phyloP scores from a whole-genome alignment of 1,140 invertebrate genomes.

The Cyclina sinensis region DNA sequence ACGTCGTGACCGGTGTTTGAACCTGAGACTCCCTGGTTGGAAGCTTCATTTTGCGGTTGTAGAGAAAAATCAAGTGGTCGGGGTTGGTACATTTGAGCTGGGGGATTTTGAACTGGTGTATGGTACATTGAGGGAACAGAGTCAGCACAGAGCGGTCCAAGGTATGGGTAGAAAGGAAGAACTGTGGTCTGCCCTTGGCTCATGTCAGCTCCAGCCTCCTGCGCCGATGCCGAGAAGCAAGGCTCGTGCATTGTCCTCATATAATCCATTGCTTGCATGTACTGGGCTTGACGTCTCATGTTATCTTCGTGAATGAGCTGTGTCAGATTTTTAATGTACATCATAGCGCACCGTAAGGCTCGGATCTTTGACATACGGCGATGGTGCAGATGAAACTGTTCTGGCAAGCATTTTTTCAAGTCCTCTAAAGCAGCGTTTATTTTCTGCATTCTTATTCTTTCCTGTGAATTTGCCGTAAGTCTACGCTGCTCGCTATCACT shows the following conservation, averaged over 20 bases:
- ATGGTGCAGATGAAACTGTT: constrained; percentile 98
- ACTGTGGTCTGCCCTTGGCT: background rate
- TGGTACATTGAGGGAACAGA: background rate
- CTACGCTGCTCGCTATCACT: constrained; percentile 73
- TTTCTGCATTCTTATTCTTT: constrained; percentile 97
- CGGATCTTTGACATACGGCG: constrained; percentile 98
- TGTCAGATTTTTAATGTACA: constrained; percentile 98
- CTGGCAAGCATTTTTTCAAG: constrained; percentile 90
- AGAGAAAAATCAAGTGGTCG: constrained; percentile 33
- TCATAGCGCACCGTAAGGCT: constrained; percentile 97
- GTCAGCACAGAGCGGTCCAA: constrained; percentile 34
- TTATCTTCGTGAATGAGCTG: constrained; percentile 90
- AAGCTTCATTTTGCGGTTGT: background rate
- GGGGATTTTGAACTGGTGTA: constrained; percentile 35
- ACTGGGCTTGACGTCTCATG: constrained; percentile 14
- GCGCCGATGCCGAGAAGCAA: background rate
- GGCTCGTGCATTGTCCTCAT: background rate
- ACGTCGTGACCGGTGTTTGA: background rate
- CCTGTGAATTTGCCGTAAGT: constrained; percentile 85
- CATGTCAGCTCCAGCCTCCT: background rate
- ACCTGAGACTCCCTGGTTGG: background rate
- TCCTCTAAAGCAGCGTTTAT: constrained; percentile 97
- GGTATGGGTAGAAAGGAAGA: constrained; percentile 18
- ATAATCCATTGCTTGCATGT: constrained; percentile 25
- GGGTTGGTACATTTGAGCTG: background rate